phyloP scores from a whole-genome alignment of 1,140 invertebrate species.

The Lucilia cuprina region DNA sequence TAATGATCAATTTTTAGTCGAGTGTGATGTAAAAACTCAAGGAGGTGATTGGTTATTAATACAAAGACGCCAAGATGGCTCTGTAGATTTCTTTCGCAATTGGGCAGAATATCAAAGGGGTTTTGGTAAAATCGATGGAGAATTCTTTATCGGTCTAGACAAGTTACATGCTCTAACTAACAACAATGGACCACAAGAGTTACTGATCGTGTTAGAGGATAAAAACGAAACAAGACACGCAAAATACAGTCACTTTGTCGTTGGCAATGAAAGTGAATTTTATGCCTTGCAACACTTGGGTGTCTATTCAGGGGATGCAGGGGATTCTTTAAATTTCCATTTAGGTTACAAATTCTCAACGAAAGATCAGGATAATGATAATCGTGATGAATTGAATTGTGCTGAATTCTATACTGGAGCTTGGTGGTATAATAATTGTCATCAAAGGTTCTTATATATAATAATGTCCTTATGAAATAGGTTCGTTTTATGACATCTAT shows the following conservation, averaged over 20 bases:
- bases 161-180: constrained; percentile 68
- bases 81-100: constrained; percentile 69
- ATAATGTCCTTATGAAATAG: no score
- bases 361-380: constrained; percentile 74
- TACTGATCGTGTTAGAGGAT: constrained; percentile 72
- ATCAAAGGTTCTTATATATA: constrained; percentile 48
- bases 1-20: neutral
- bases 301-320: constrained; percentile 70
- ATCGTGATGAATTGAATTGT: constrained; percentile 68
- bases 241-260: constrained; percentile 72
- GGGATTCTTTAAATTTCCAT: constrained; percentile 72
- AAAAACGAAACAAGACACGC: constrained; percentile 67
- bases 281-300: constrained; percentile 64
- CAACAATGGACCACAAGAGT: constrained; percentile 66
- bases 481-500: no score
- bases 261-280: constrained; percentile 39
- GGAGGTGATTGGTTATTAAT: constrained; percentile 58
- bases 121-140: constrained; percentile 69
- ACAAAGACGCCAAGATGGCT: constrained; percentile 70
- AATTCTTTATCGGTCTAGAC: constrained; percentile 71
- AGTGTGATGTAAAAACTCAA: constrained; percentile 1
- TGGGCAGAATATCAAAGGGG: constrained; percentile 72
- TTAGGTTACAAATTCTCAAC: constrained; percentile 75
- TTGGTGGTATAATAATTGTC: constrained; percentile 70
- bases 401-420: constrained; percentile 70